Conservation (phyloP, 2,888 invertebrate species). For the Blastobasis adustella region DNA sequence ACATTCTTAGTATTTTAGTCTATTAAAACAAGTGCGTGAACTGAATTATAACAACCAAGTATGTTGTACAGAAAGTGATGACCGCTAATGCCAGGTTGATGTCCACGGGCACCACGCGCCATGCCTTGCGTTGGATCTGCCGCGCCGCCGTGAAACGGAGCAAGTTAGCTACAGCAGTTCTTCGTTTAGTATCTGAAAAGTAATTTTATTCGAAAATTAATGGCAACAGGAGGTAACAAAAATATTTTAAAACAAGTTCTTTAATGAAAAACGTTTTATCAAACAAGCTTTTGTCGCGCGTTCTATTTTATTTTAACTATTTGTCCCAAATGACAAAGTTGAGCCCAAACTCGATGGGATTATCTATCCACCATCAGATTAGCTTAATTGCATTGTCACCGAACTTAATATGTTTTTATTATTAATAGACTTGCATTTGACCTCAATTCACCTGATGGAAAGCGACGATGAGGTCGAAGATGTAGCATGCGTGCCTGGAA, state of each 20-base stretch:
- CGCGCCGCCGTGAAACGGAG: conserved; percentile 5
- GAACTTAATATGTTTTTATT: too few relatives aligned
- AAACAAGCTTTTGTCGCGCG: background rate
- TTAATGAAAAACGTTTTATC: too few relatives aligned
- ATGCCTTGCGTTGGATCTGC: background rate
- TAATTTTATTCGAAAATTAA: background rate
- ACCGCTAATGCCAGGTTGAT: conserved; percentile 11
- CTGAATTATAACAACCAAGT: conserved; percentile 22
- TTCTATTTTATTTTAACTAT: too few relatives aligned
- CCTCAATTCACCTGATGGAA: too few relatives aligned
- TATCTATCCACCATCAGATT: too few relatives aligned
- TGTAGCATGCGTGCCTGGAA: too few relatives aligned
- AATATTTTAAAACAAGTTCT: background rate
- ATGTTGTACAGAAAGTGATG: conserved; percentile 16
- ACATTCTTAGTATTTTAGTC: background rate
- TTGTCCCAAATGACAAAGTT: too few relatives aligned
- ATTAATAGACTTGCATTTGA: too few relatives aligned
- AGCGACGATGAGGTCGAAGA: too few relatives aligned
- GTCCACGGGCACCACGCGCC: conserved; percentile 6
- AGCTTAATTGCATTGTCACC: too few relatives aligned
- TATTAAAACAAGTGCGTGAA: conserved; percentile 13
- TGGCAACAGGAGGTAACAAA: background rate
- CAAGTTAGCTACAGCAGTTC: conserved; percentile 1
- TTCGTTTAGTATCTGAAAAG: background rate
- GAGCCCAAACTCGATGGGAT: too few relatives aligned